These are phyloP conservation scores for Lepus oiostolus DNA, from an alignment of 2,797 vertebrate genomes.

Conservation along the genomic window DNA sequence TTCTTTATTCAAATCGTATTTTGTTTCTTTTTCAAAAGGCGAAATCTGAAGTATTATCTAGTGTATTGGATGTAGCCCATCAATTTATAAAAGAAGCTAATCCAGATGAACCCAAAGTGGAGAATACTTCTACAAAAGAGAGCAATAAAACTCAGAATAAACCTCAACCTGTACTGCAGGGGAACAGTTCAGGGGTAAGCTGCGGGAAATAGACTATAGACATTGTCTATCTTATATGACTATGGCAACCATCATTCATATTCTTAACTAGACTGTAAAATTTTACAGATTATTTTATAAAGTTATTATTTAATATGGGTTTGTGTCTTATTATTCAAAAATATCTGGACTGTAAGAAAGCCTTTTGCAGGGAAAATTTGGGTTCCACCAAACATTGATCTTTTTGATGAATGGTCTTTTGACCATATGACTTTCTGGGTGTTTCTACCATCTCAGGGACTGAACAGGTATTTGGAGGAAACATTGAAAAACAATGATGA, in stretches of 20 bases:
- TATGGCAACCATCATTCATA: background rate
- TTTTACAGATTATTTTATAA: background rate
- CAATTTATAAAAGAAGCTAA: constrained; percentile 87
- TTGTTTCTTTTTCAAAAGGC: constrained; percentile 79
- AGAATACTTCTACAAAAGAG: constrained; percentile 60
- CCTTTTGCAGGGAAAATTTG: background rate
- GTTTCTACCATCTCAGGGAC: constrained; percentile 13
- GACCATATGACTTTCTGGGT: background rate
- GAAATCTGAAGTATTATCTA: constrained; percentile 83
- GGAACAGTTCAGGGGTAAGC: constrained; percentile 82
- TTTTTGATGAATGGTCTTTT: constrained; percentile 49
- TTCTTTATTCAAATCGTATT: constrained; percentile 47
- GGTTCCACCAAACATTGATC: background rate
- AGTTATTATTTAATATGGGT: background rate
- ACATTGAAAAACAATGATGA: background rate
- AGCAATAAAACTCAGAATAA: constrained; percentile 20
- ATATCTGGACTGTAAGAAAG: constrained; percentile 27
- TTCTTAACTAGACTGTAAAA: background rate
- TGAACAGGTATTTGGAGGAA: constrained; percentile 38
- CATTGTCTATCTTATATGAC: background rate
- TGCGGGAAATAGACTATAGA: background rate
- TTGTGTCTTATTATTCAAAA: constrained; percentile 17
- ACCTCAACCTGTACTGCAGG: constrained; percentile 14
- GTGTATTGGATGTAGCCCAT: constrained; percentile 87
- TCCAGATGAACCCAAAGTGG: constrained; percentile 71